Percentiles rank a stretch among this genome's conserved stretches.
These are phyloP conservation scores for Sorex araneus DNA, from an alignment of 2,113 vertebrate genomes.

Conservation along the genomic window DNA sequence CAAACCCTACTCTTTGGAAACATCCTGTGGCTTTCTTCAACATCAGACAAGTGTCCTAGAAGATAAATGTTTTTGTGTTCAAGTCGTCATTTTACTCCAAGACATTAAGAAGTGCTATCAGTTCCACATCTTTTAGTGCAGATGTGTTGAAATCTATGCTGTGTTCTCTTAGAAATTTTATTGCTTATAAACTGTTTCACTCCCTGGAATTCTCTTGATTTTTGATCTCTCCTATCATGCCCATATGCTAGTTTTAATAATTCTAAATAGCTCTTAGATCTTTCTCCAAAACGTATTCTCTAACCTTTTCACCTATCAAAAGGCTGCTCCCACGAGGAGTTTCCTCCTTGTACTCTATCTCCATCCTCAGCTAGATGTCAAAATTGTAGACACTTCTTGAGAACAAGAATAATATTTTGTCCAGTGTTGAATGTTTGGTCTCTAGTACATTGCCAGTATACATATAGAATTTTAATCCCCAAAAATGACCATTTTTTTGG, in stretches of 20 bases:
- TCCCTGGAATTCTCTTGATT: background rate
- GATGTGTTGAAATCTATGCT: background rate
- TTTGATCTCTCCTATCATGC: background rate
- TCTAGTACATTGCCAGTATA: background rate
- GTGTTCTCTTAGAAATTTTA: background rate
- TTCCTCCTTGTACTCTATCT: background rate
- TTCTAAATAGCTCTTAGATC: background rate
- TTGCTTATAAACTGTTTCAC: background rate
- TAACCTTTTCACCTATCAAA: background rate
- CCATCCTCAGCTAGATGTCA: background rate
- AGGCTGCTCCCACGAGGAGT: background rate
- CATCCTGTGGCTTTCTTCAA: background rate
- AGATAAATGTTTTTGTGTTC: background rate
- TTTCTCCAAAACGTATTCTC: background rate
- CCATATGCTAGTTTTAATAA: background rate
- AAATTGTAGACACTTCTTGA: conserved; percentile 18
- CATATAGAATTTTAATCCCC: background rate
- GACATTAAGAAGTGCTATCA: background rate
- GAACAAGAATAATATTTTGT: background rate
- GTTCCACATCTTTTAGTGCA: background rate
- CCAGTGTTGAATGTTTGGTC: background rate
- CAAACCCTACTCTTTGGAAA: background rate
- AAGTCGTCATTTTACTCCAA: background rate
- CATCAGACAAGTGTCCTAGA: background rate
- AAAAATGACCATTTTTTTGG: too few relatives aligned